Percentiles rank a stretch among this genome's conserved stretches.
These are phyloP conservation scores for Echinops telfairi DNA, from an alignment of 2,113 vertebrate genomes.

Conservation along the genomic window DNA sequence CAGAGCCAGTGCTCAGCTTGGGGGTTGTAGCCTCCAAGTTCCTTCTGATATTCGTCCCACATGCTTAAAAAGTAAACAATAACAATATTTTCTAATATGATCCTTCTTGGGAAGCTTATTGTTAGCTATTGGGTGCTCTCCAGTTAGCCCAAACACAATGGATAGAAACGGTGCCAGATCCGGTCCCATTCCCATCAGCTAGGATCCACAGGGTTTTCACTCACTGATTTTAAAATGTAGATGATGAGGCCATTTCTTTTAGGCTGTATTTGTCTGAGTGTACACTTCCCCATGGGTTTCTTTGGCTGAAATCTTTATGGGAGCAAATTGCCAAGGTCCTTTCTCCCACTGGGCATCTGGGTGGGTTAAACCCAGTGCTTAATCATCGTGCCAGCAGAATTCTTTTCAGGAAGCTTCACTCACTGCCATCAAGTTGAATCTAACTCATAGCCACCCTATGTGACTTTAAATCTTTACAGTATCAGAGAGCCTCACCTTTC, in stretches of 20 bases:
- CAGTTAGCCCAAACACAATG: background rate
- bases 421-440: background rate
- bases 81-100: background rate
- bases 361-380: background rate
- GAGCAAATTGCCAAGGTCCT: background rate
- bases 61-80: background rate
- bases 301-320: background rate
- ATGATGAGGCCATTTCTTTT: background rate
- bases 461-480: background rate
- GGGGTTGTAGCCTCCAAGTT: background rate
- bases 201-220: background rate
- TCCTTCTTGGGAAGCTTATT: background rate
- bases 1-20: background rate
- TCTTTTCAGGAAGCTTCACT: no score
- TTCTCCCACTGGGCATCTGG: no score
- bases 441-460: background rate
- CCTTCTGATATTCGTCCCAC: background rate
- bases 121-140: background rate
- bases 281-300: background rate
- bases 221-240: background rate
- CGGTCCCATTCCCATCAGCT: background rate
- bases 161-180: background rate
- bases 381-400: no score
- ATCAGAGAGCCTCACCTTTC: background rate
- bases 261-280: background rate